Evolutionary conservation across 2,113 vertebrate species (phyloP).

Genomic region (Thunnus thynnus): DNA sequence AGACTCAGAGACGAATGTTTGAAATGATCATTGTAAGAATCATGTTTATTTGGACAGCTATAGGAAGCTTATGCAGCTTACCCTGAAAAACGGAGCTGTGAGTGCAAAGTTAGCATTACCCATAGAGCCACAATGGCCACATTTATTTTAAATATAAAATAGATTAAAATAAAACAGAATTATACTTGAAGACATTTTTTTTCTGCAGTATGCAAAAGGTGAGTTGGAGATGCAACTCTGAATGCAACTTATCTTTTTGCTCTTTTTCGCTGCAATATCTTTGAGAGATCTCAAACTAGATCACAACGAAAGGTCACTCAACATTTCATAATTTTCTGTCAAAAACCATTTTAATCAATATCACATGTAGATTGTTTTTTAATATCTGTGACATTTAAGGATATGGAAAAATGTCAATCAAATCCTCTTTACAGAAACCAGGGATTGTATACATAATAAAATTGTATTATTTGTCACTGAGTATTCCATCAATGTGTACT

Average conservation of each 20-base stretch:
- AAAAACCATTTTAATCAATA: constrained; percentile 24
- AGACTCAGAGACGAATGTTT: too few relatives aligned
- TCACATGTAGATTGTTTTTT: not conserved
- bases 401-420: constrained; percentile 32
- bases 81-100: too few relatives aligned
- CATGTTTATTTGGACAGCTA: too few relatives aligned
- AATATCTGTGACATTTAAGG: constrained; percentile 32
- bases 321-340: constrained; percentile 12
- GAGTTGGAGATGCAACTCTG: not conserved
- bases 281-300: not conserved
- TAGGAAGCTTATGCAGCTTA: too few relatives aligned
- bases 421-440: not conserved
- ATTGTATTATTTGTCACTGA: not conserved
- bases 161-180: too few relatives aligned
- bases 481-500: not conserved
- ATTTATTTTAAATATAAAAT: too few relatives aligned
- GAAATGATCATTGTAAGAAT: too few relatives aligned
- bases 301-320: constrained; percentile 22
- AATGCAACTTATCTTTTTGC: not conserved
- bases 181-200: too few relatives aligned
- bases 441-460: not conserved
- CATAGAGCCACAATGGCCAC: too few relatives aligned
- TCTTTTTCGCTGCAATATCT: not conserved
- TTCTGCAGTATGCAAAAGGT: not conserved
- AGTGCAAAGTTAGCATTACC: too few relatives aligned